A percentile compares a stretch with the other conserved stretches of the same genome.
phyloP scores from a whole-genome alignment of 2,797 vertebrate genomes.

The Sebastes flavidus region DNA sequence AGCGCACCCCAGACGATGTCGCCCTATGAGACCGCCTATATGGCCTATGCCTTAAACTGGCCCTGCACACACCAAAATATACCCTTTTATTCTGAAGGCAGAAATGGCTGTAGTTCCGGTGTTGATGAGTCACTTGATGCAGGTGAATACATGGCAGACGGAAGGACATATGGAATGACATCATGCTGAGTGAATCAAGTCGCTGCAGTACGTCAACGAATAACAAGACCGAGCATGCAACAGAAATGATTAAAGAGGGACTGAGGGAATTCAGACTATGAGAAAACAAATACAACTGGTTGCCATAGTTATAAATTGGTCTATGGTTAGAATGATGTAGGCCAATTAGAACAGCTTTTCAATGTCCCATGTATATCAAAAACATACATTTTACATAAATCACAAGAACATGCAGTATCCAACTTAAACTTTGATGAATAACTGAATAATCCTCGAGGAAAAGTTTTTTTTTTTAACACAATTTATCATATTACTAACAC shows the following conservation, averaged over 20 bases:
- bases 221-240: slow-evolving; percentile 55
- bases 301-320: no score
- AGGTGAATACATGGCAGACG: slow-evolving; percentile 47
- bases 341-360: not conserved
- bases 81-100: slow-evolving; percentile 46
- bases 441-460: not conserved
- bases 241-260: slow-evolving; percentile 2
- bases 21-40: no score
- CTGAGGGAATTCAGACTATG: not conserved
- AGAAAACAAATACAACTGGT: not conserved
- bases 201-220: slow-evolving; percentile 47
- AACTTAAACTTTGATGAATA: not conserved
- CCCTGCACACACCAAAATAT: not conserved
- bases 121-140: not conserved
- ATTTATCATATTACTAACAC: not conserved
- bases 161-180: slow-evolving; percentile 71
- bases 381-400: not conserved
- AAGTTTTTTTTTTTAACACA: no score
- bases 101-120: slow-evolving; percentile 6
- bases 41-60: no score
- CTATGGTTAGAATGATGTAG: not conserved
- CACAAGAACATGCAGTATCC: not conserved
- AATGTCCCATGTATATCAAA: not conserved
- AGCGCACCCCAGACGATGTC: no score
- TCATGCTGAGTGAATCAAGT: slow-evolving; percentile 54